Percentiles rank a stretch among this genome's conserved stretches.
These are phyloP conservation scores for Poliocrania exsul DNA, from an alignment of 2,797 vertebrate genomes.

Conservation along the genomic window DNA sequence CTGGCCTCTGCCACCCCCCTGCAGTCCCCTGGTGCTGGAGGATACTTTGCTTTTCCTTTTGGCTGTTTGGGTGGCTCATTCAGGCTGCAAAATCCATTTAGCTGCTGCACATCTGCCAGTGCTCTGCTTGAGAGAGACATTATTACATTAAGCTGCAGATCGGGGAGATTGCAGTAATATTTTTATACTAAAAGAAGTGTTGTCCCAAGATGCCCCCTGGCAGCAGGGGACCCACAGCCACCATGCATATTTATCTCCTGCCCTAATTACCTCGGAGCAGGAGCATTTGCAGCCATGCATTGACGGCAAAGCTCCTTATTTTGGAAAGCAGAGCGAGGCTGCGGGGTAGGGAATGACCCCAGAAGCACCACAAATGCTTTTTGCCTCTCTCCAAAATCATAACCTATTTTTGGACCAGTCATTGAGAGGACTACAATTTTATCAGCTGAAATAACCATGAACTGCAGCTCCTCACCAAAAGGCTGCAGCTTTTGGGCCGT, in stretches of 20 bases:
- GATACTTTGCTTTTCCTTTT: background rate
- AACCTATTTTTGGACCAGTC: background rate
- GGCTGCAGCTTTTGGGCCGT: background rate
- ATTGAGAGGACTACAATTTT: background rate
- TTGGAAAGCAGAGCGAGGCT: background rate
- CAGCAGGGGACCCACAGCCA: background rate
- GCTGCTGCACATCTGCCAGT: background rate
- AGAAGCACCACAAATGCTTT: background rate
- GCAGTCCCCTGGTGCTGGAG: accelerated
- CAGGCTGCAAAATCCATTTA: background rate
- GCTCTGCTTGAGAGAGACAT: background rate
- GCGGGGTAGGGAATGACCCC: background rate
- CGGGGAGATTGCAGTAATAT: background rate
- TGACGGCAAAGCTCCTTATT: background rate
- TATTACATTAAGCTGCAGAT: conserved; percentile 21
- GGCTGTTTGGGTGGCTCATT: background rate
- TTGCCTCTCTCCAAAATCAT: background rate
- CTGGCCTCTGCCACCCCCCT: accelerated
- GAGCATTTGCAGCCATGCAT: background rate
- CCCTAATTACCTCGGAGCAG: background rate
- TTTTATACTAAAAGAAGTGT: background rate
- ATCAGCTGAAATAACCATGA: background rate
- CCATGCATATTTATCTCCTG: background rate
- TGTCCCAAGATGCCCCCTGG: conserved; percentile 12
- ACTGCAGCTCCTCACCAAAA: background rate